Percentiles rank a stretch among this genome's conserved stretches.
Evolutionary conservation across 2,113 vertebrate genomes (phyloP).

Genomic region (Lepus americanus): DNA sequence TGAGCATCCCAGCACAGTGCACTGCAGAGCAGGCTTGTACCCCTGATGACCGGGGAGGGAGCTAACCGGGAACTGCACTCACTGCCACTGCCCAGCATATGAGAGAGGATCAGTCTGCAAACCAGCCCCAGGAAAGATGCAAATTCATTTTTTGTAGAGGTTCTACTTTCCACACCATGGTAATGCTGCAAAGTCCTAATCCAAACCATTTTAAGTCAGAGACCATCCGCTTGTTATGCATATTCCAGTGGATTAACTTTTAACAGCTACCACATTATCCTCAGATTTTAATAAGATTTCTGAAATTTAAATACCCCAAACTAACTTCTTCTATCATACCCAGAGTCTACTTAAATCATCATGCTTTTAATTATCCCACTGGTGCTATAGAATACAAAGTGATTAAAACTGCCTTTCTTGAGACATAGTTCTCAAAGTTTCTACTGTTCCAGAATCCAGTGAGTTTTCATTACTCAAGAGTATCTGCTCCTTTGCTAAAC

Average conservation of each 20-base stretch:
- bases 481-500: background rate
- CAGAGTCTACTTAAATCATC: background rate
- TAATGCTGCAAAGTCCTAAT: too few relatives aligned
- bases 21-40: too few relatives aligned
- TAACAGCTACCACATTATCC: background rate
- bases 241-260: background rate
- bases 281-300: conserved; percentile 3
- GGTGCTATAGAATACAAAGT: background rate
- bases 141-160: too few relatives aligned
- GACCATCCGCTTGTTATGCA: background rate
- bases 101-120: too few relatives aligned
- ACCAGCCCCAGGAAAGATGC: too few relatives aligned
- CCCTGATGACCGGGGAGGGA: too few relatives aligned
- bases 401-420: background rate
- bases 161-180: too few relatives aligned
- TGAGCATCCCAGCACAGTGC: too few relatives aligned
- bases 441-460: background rate
- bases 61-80: too few relatives aligned
- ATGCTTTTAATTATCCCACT: background rate
- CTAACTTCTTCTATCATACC: background rate
- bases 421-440: background rate
- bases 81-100: too few relatives aligned
- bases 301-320: background rate
- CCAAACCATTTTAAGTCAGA: too few relatives aligned
- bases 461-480: background rate